Percentiles rank a stretch among this genome's conserved stretches.
phyloP scores from a whole-genome alignment of 2,888 invertebrate species.

The Acanthosoma haemorrhoidale region DNA sequence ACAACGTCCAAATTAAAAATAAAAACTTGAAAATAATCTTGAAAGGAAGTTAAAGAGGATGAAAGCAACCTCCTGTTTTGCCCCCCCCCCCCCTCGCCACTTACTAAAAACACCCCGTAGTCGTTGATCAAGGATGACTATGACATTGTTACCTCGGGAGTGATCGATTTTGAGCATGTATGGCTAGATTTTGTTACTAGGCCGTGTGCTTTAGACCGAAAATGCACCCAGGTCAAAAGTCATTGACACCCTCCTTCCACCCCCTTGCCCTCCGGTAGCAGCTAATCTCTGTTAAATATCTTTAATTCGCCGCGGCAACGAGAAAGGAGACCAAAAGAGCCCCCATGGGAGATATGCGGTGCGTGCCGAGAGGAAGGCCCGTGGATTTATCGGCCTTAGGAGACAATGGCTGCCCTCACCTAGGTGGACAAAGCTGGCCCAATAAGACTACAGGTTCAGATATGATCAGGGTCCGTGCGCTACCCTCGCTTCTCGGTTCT shows the following conservation, averaged over 20 bases:
- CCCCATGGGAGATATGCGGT: conserved; percentile 7
- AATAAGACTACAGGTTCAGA: conserved; percentile 18
- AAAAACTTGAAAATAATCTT: too few species aligned
- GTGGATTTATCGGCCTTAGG: background rate
- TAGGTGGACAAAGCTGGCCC: background rate
- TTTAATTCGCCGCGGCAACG: background rate
- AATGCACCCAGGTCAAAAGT: background rate
- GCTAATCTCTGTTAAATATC: background rate
- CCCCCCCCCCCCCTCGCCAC: too few species aligned
- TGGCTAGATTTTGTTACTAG: too few species aligned
- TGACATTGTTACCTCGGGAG: too few species aligned
- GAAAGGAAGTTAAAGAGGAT: too few species aligned
- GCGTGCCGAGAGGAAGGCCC: background rate
- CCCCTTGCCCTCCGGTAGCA: background rate
- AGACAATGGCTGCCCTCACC: conserved; percentile 22
- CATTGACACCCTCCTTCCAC: too few species aligned
- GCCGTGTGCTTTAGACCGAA: too few species aligned
- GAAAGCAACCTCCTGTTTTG: too few species aligned
- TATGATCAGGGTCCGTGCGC: background rate
- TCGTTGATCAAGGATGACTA: too few species aligned
- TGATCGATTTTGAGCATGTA: too few species aligned
- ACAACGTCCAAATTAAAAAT: too few species aligned
- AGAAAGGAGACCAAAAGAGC: background rate
- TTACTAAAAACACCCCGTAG: too few species aligned
- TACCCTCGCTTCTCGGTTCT: background rate